Evolutionary conservation across 2,797 vertebrate genomes (phyloP).

Genomic region (Hipposideros larvatus): DNA sequence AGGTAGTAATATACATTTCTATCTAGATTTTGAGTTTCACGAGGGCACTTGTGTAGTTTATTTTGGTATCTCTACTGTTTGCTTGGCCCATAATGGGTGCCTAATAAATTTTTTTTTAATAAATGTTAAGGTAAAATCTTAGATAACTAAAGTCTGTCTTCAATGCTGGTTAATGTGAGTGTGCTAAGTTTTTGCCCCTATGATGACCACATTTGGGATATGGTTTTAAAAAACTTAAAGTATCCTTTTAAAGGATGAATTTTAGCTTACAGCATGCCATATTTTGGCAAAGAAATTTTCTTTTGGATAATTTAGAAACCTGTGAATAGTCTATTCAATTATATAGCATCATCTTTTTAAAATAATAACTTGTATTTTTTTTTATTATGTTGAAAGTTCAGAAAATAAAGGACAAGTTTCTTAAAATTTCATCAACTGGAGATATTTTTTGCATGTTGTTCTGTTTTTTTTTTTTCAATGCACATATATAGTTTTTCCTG

Average conservation of each 20-base stretch:
- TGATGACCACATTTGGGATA: constrained; percentile 8
- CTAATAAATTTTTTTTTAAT: constrained; percentile 13
- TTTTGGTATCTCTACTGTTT: constrained; percentile 1
- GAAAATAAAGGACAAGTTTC: constrained; percentile 19
- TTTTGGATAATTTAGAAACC: background rate
- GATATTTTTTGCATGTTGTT: background rate
- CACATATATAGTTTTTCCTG: background rate
- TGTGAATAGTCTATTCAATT: background rate
- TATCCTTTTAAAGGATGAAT: background rate
- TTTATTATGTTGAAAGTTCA: background rate
- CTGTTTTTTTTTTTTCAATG: background rate
- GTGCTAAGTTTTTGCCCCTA: background rate
- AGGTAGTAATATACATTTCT: background rate
- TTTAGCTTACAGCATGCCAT: background rate
- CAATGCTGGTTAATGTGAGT: background rate
- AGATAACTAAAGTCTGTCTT: constrained; percentile 9
- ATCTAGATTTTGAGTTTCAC: constrained; percentile 10
- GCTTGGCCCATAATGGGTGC: background rate
- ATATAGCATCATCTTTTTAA: background rate
- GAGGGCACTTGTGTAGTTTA: background rate
- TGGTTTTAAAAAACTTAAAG: background rate
- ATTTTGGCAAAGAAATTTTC: constrained; percentile 14
- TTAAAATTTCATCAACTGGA: background rate
- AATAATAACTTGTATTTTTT: background rate
- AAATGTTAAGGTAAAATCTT: background rate